phyloP scores from a whole-genome alignment of 2,113 vertebrate genomes.

The Burhinus bistriatus region DNA sequence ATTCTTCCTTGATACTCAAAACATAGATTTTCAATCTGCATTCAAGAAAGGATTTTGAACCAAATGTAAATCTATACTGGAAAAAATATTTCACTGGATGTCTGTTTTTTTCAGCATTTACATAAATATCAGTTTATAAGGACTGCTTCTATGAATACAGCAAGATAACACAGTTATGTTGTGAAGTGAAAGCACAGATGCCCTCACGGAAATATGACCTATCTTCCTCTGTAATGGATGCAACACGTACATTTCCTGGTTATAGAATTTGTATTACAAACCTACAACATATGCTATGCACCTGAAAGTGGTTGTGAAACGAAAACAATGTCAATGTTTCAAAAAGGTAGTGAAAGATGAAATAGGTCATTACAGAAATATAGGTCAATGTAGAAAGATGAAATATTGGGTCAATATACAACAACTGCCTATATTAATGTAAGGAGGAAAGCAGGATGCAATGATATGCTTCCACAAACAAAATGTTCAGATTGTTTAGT shows the following conservation, averaged over 20 bases:
- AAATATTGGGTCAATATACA: background rate
- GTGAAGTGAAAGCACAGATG: background rate
- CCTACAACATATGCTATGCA: background rate
- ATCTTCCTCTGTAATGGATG: background rate
- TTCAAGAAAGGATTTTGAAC: background rate
- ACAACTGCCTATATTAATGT: background rate
- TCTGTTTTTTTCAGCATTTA: background rate
- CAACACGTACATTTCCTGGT: background rate
- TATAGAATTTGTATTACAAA: background rate
- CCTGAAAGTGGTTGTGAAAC: background rate
- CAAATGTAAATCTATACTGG: background rate
- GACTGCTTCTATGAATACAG: background rate
- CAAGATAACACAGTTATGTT: background rate
- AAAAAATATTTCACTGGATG: constrained; percentile 1
- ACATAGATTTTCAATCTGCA: background rate
- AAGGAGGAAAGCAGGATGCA: background rate
- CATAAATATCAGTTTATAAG: background rate
- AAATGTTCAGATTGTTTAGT: background rate
- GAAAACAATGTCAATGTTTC: background rate
- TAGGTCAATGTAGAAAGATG: background rate
- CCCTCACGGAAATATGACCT: background rate
- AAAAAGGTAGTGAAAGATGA: background rate
- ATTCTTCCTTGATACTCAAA: background rate
- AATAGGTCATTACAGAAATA: background rate
- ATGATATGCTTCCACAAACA: background rate